Evolutionary conservation across 2,113 vertebrate species (phyloP).

Genomic region (Brienomyrus longianalis): DNA sequence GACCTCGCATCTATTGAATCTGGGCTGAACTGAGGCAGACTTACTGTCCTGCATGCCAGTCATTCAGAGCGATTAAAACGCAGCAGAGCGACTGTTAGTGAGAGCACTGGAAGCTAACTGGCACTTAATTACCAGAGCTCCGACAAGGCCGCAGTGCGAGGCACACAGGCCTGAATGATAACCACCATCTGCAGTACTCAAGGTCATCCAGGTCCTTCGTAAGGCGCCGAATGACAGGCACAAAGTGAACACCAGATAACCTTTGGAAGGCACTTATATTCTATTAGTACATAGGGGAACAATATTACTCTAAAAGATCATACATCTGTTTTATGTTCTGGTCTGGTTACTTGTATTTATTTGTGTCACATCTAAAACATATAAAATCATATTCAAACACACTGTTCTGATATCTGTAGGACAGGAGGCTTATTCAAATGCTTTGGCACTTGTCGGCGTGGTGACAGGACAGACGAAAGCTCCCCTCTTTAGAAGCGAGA

Average conservation of each 20-base stretch:
- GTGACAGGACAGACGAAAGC: not conserved
- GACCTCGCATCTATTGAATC: conserved; percentile 5
- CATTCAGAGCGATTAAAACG: not conserved
- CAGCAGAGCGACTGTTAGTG: not conserved
- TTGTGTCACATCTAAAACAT: not conserved
- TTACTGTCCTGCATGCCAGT: not conserved
- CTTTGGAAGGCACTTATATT: not conserved
- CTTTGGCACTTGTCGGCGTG: not conserved
- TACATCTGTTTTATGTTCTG: not conserved
- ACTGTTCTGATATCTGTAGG: not conserved
- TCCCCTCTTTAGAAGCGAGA: not conserved
- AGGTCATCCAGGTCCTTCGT: not conserved
- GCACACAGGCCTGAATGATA: not conserved
- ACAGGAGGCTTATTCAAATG: not conserved
- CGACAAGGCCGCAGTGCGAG: not conserved
- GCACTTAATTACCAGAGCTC: not conserved
- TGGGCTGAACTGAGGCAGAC: not conserved
- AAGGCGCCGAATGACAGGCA: not conserved
- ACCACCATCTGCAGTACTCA: not conserved
- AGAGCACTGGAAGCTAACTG: not conserved
- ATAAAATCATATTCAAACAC: not conserved
- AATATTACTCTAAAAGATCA: not conserved
- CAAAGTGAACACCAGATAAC: not conserved
- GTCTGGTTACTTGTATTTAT: not conserved
- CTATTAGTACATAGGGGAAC: not conserved